Evolutionary conservation across 2,113 vertebrate species (phyloP), one percentile per base, ranked within the genome.

Genomic region (Plecturocebus donacophilus): DNA sequence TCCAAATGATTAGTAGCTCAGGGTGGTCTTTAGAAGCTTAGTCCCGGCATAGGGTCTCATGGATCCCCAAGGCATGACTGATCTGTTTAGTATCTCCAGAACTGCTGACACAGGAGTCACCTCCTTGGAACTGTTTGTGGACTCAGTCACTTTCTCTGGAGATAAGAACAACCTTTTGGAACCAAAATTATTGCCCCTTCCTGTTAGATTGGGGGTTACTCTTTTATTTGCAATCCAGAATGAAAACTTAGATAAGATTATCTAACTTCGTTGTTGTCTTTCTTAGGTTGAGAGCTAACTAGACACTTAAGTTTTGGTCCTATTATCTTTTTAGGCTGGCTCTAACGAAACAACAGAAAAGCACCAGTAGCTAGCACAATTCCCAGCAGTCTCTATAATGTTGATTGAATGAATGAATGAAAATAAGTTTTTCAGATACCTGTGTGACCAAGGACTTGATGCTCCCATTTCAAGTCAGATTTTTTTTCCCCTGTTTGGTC

Each of bases 401-500:
- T 12, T 71, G 16, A 40, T 42, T n/a, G 45, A 75, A 68, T 38
- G 25, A 89, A 40, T 27, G 38, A 64, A 64, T 64, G 61, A 64
- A 45, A 91, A 90, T 47, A 52, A 85, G 30, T 45, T 13, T 4
- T 75, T 35, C 21, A 71, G 54, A 54, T 42, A 85, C 32, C 32
- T 19, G 2, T 20, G 35, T 86, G 70, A 81, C 25, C 27, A 20
- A 10, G 61, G 66, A 42, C 38, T 30, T 8, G n/a, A 82, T 45
- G n/a, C 21, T 80, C 42, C 70, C 52, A 71, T 86, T 86, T 76
- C 35, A 86, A 91, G n/a, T 91, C 42, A 21, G 79, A 58, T 73
- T 38, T 85, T 87, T 80, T 93, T 96, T n/a, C 32, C 38, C 42
- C n/a, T 19, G 2, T 94, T 97, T 97, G 93, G 4, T 91, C 94